Conservation (phyloP, 1,140 invertebrate genomes). For the Leguminivora glycinivorella region DNA sequence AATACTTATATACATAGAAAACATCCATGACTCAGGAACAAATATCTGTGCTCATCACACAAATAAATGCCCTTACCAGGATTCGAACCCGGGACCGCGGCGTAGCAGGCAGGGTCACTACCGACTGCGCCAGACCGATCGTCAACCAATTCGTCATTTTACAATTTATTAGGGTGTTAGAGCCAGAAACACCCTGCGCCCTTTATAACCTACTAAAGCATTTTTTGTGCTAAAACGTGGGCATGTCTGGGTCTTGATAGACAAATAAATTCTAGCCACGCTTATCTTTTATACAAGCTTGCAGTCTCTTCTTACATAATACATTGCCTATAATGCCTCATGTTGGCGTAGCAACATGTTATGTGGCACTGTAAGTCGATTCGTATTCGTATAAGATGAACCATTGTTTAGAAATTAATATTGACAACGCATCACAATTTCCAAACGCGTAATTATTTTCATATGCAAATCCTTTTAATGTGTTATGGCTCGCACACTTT, state of each 20-base stretch:
- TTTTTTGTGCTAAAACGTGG: background rate
- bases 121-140: no score
- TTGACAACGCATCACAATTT: background rate
- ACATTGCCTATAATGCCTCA: background rate
- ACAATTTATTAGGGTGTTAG: background rate
- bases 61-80: no score
- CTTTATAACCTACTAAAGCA: slow-evolving; percentile 14
- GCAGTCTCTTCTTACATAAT: background rate
- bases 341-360: background rate
- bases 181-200: background rate
- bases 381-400: background rate
- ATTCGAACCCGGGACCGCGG: no score
- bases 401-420: background rate
- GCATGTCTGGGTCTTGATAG: slow-evolving; percentile 13
- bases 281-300: slow-evolving; percentile 15
- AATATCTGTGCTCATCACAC: no score
- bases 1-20: no score
- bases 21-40: no score
- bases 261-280: slow-evolving; percentile 27
- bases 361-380: background rate
- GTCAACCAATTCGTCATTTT: no score
- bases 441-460: background rate
- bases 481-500: background rate
- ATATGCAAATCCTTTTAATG: background rate
- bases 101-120: no score